Evolutionary conservation across 2,113 vertebrate genomes (phyloP).

Genomic region (Platysternon megacephalum): DNA sequence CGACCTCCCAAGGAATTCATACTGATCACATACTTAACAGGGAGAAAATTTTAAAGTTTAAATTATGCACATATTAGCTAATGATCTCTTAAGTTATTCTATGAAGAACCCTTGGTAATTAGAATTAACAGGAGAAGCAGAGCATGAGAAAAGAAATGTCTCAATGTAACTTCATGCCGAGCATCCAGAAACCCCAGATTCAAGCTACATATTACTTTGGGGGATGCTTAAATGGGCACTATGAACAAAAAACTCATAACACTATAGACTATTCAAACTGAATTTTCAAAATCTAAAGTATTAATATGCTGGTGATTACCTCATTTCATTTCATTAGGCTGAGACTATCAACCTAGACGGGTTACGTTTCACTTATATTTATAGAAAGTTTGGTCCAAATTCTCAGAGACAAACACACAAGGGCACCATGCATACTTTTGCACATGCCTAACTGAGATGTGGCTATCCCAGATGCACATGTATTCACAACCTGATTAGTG

Average conservation of each 20-base stretch:
- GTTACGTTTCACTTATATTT: constrained; percentile 51
- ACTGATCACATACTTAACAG: neutral
- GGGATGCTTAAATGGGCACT: constrained; percentile 50
- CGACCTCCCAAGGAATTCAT: neutral
- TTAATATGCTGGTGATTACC: constrained; percentile 45
- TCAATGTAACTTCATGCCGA: constrained; percentile 20
- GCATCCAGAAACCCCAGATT: constrained; percentile 58
- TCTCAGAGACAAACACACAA: neutral
- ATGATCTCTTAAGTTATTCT: constrained; percentile 47
- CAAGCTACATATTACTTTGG: constrained; percentile 46
- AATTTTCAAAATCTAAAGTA: constrained; percentile 39
- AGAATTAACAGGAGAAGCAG: constrained; percentile 20
- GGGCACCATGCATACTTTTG: neutral
- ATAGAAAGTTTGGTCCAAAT: neutral
- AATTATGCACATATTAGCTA: constrained; percentile 40
- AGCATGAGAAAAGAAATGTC: constrained; percentile 7
- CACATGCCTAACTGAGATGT: neutral
- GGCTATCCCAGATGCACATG: neutral
- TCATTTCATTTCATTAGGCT: constrained; percentile 51
- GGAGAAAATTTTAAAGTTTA: constrained; percentile 31
- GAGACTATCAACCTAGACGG: constrained; percentile 18
- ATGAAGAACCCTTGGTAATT: constrained; percentile 7
- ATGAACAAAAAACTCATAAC: constrained; percentile 52
- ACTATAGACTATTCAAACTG: constrained; percentile 41
- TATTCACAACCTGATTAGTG: neutral